Evolutionary conservation across 2,888 invertebrate genomes (phyloP).

Genomic region (Drosophila bunnanda): DNA sequence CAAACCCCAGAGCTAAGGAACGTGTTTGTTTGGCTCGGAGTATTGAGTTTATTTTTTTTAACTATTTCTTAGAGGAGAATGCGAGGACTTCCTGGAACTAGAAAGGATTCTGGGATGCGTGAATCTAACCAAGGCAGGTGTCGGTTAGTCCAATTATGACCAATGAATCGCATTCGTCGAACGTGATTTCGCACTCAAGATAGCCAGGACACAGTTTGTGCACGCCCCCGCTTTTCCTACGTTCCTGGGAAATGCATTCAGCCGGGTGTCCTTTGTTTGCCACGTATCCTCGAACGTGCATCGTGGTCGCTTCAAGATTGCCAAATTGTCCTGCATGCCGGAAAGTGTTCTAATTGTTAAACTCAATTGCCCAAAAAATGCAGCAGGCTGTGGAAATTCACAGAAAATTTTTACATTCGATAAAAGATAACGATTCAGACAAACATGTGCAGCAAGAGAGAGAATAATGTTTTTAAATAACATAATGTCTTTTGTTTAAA

Average conservation of each 20-base stretch:
- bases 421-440: conserved; percentile 9
- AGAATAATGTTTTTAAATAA: neutral
- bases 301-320: conserved; percentile 31
- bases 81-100: conserved; percentile 37
- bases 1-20: neutral
- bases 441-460: neutral
- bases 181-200: conserved; percentile 75
- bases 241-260: conserved; percentile 55
- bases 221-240: conserved; percentile 28
- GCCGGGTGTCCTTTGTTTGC: conserved; percentile 49
- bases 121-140: conserved; percentile 46
- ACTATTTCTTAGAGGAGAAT: neutral
- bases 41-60: neutral
- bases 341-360: conserved; percentile 29
- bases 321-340: conserved; percentile 34
- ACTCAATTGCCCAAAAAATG: neutral
- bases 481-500: neutral
- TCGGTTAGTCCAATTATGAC: conserved; percentile 55
- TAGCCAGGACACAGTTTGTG: conserved; percentile 43
- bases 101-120: conserved; percentile 56
- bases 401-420: conserved; percentile 13
- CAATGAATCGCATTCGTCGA: conserved; percentile 23
- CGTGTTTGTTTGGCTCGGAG: conserved; percentile 6
- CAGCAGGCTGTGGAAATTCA: conserved; percentile 2
- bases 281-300: conserved; percentile 60